Conservation (phyloP, 1,140 invertebrate species). For the Brachionus koreanus region DNA sequence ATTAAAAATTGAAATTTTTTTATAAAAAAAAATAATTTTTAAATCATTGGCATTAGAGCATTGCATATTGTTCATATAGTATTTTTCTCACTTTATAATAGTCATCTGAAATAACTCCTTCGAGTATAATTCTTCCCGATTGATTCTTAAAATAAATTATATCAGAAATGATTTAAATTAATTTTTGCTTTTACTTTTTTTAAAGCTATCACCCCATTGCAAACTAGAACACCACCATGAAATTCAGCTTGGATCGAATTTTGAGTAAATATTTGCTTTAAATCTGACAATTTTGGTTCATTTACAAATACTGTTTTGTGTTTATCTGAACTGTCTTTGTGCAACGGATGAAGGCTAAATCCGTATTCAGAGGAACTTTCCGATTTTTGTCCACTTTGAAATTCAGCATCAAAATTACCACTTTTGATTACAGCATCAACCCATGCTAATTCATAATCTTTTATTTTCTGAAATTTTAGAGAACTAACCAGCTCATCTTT, state of each 20-base stretch:
- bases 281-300: slow-evolving; percentile 88
- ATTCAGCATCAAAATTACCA: slow-evolving; percentile 56
- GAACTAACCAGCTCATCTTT: slow-evolving; percentile 84
- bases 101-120: slow-evolving; percentile 87
- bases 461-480: slow-evolving; percentile 70
- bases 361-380: slow-evolving; percentile 43
- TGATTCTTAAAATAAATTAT: slow-evolving; percentile 70
- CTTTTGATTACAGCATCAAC: slow-evolving; percentile 65
- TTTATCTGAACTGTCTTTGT: slow-evolving; percentile 54
- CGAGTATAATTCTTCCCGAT: slow-evolving; percentile 81
- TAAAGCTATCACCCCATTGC: slow-evolving; percentile 84
- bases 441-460: slow-evolving; percentile 82
- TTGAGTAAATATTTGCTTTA: slow-evolving; percentile 85
- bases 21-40: not conserved
- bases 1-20: not conserved
- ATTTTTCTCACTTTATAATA: slow-evolving; percentile 89
- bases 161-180: not conserved
- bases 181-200: slow-evolving; percentile 66
- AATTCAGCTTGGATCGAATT: slow-evolving; percentile 87
- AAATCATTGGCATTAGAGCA: slow-evolving; percentile 66
- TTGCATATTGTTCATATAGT: slow-evolving; percentile 93
- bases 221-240: slow-evolving; percentile 85
- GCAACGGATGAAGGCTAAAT: slow-evolving; percentile 36
- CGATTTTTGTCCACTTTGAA: slow-evolving; percentile 48
- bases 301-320: slow-evolving; percentile 90